These are phyloP conservation scores for Sebastiscus tertius DNA, from an alignment of 2,797 vertebrate species.

Conservation along the genomic window DNA sequence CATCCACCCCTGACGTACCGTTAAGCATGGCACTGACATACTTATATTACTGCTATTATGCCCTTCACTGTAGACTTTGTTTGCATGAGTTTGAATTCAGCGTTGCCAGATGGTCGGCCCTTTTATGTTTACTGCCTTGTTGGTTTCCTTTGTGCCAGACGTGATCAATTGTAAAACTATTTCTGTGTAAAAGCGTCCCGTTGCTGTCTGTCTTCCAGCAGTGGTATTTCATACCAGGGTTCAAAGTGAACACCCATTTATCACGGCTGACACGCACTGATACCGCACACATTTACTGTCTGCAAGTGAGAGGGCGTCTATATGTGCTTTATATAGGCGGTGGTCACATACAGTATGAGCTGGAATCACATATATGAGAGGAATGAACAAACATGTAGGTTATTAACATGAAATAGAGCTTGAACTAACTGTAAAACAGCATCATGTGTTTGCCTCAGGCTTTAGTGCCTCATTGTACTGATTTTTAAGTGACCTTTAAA, in stretches of 20 bases:
- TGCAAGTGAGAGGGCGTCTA: background rate
- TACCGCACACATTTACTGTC: background rate
- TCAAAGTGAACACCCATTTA: slow-evolving; percentile 49
- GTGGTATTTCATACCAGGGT: slow-evolving; percentile 47
- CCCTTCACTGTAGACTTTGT: background rate
- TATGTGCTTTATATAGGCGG: background rate
- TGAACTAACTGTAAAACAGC: background rate
- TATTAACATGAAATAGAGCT: background rate
- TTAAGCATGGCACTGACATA: background rate
- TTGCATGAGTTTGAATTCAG: background rate
- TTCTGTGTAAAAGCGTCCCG: slow-evolving; percentile 12
- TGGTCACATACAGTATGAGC: background rate
- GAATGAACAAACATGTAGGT: background rate
- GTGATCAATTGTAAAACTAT: slow-evolving; percentile 35
- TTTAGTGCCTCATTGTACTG: background rate
- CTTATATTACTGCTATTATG: background rate
- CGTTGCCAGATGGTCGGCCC: background rate
- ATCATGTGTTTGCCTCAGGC: slow-evolving; percentile 2
- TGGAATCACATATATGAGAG: background rate
- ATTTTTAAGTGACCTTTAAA: slow-evolving; percentile 16
- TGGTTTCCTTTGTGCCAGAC: slow-evolving; percentile 32
- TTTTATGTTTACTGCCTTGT: slow-evolving; percentile 12
- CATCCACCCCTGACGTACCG: background rate
- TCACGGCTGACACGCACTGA: slow-evolving; percentile 9
- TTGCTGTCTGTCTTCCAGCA: slow-evolving; percentile 21